These are phyloP conservation scores for Morpho achilles DNA, from an alignment of 2,888 invertebrate genomes.

Conservation along the genomic window DNA sequence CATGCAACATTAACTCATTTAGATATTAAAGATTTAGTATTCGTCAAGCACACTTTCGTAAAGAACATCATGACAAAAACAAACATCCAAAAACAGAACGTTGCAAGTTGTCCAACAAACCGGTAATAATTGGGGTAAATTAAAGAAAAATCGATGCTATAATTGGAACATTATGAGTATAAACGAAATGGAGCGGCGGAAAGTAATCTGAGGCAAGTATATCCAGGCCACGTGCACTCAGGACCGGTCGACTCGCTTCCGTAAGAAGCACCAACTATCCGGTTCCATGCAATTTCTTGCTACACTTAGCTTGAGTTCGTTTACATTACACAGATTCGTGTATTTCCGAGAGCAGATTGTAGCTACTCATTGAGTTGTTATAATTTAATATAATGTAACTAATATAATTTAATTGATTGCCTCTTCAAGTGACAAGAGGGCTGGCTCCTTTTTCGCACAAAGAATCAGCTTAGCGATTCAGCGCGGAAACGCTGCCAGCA, in stretches of 20 bases:
- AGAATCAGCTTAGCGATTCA: too few relatives aligned
- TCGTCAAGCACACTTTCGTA: too few relatives aligned
- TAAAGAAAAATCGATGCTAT: background rate
- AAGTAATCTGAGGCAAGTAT: slow-evolving; percentile 10
- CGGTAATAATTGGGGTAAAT: too few relatives aligned
- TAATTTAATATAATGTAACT: background rate
- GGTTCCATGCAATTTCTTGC: slow-evolving; percentile 19
- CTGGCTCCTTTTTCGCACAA: too few relatives aligned
- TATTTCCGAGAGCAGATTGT: slow-evolving; percentile 7
- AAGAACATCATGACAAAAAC: too few relatives aligned
- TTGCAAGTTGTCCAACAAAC: too few relatives aligned
- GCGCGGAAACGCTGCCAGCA: too few relatives aligned
- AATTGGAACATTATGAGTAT: background rate
- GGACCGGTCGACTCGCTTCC: slow-evolving; percentile 27
- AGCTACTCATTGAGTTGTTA: background rate
- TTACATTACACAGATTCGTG: slow-evolving; percentile 5
- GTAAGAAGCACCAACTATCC: slow-evolving; percentile 20
- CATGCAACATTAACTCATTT: too few relatives aligned
- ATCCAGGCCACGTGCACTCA: slow-evolving; percentile 18
- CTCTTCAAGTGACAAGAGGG: too few relatives aligned
- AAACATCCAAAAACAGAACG: too few relatives aligned
- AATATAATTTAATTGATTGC: too few relatives aligned
- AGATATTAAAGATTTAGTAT: too few relatives aligned
- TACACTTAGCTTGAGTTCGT: slow-evolving; percentile 10
- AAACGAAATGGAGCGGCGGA: slow-evolving; percentile 6